phyloP scores from a whole-genome alignment of 1,140 invertebrate genomes.

The Sarcophaga peregrina region DNA sequence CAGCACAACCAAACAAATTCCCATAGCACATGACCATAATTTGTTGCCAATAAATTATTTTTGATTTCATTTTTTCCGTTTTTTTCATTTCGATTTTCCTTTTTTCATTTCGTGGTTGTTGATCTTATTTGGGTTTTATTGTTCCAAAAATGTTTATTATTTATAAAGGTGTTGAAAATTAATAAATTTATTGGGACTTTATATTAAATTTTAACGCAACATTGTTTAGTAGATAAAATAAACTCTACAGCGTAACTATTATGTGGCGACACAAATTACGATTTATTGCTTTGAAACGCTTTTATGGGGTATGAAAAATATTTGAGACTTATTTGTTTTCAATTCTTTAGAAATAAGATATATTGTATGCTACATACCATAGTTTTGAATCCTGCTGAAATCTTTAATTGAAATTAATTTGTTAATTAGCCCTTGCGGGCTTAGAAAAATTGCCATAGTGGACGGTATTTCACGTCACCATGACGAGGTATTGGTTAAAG shows the following conservation, averaged over 20 bases:
- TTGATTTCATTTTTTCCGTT: background rate
- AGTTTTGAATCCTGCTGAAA: no score
- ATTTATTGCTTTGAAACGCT: no score
- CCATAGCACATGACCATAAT: background rate
- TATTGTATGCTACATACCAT: no score
- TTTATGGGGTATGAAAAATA: no score
- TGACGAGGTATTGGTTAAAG: slow-evolving; percentile 94
- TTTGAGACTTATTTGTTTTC: no score
- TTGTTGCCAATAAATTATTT: slow-evolving; percentile 14
- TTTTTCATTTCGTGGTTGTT: no score
- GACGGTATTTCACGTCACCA: slow-evolving; percentile 62
- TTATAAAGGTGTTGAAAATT: slow-evolving; percentile 9
- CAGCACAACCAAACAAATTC: background rate
- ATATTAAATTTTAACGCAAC: no score
- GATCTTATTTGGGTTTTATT: no score
- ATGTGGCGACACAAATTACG: no score
- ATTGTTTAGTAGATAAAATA: no score
- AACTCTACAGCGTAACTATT: background rate
- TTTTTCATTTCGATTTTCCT: no score
- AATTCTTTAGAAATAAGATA: no score
- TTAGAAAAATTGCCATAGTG: slow-evolving; percentile 29
- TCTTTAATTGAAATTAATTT: slow-evolving; percentile 1
- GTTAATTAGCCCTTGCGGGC: slow-evolving; percentile 10
- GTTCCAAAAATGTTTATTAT: background rate
- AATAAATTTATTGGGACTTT: background rate